Conservation (phyloP, 2,113 vertebrate species). For the Egretta garzetta region DNA sequence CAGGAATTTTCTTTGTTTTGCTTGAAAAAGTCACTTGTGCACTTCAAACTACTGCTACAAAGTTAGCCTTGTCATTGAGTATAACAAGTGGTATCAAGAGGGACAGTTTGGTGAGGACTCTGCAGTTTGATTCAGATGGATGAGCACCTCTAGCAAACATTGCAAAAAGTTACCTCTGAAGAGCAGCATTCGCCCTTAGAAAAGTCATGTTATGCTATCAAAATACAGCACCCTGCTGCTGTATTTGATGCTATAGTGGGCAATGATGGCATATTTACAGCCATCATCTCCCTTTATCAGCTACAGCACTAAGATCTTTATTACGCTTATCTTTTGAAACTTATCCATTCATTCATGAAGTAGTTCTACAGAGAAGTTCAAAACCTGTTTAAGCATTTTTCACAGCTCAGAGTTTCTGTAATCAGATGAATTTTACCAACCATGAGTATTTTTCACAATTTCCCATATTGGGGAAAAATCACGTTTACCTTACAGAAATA, state of each 20-base stretch:
- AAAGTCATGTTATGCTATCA: not conserved
- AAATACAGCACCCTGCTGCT: not conserved
- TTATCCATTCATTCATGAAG: not conserved
- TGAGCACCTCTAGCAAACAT: not conserved
- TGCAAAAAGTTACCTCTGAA: not conserved
- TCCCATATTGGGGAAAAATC: not conserved
- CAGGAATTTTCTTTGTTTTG: not conserved
- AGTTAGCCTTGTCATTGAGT: not conserved
- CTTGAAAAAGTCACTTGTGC: not conserved
- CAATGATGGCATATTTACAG: not conserved
- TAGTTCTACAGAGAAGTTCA: not conserved
- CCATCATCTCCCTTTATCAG: not conserved
- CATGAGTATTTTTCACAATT: not conserved
- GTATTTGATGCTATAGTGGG: not conserved
- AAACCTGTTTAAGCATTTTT: not conserved
- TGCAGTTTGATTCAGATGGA: not conserved
- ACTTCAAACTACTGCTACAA: not conserved
- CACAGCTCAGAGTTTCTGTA: not conserved
- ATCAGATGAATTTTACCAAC: not conserved
- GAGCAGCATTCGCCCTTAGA: not conserved
- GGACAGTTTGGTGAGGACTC: not conserved
- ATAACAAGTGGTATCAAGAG: not conserved
- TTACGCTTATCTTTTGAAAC: not conserved
- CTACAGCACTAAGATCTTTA: not conserved
- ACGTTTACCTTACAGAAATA: not conserved